Base-by-base conservation (phyloP, 2,888 invertebrate genomes). In the Macrosoma leucophasiata region DNA sequence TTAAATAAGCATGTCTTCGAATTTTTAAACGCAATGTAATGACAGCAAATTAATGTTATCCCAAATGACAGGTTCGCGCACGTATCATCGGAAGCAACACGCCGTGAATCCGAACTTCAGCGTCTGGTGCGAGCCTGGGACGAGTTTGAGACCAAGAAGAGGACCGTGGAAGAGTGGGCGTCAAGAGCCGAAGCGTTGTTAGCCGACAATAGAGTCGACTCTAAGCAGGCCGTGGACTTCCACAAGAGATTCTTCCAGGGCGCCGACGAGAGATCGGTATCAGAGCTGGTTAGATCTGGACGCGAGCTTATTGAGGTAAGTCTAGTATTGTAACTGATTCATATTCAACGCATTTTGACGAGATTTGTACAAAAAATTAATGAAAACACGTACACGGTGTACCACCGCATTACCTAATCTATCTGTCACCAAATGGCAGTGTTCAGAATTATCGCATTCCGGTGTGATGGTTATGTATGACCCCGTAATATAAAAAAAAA, bases 231-330 rank as follows among this genome's bases (percentile, higher is more conserved):
- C 0, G 91, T 95, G 2, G 94, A 94, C 65, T 89, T 91, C 48
- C 95, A 95, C 56, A 94, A 94, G 68, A 87, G 88, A 34, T 95
- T 95, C 86, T 96, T 97, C 78, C 92, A 93, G 51, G 91, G 91
- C 39, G 91, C 94, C 0, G 94, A 95, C 58, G 93, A 95, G 58
- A 87, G 90, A 39, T 93, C 94, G 78, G 91, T 95, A 32, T 89
- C 92, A 12, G 92, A 94, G 54, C 79, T 95, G 30, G 88, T 91
- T 0, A 88, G 91, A 34, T 90, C 91, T 3, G 93, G 92, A 8
- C 89, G 94, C 46, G 92, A 95, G 59, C 67, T 84, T 12, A 67
- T 84, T 90, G 66, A 92, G 92, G 43, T 78, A 67, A 22, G 87
- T 36, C n/a, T 8, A 18, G 8, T 7, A 18, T 21, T 12, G 20